These are phyloP conservation scores for Antheraea yamamai DNA, from an alignment of 2,888 invertebrate species.

Conservation along the genomic window DNA sequence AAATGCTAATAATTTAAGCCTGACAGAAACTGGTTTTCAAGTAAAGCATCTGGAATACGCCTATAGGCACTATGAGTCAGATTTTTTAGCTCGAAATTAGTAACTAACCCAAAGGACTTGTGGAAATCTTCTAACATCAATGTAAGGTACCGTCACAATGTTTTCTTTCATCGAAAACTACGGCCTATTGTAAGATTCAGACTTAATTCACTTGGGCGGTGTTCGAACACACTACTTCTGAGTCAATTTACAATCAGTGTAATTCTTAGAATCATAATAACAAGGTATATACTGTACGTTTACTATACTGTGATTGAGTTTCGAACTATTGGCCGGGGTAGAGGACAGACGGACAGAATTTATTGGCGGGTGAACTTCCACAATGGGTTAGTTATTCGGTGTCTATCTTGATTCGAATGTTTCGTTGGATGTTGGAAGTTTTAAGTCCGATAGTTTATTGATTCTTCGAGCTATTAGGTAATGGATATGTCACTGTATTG, in stretches of 20 bases:
- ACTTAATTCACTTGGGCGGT: background rate
- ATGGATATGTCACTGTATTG: conserved; percentile 3
- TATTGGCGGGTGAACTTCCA: conserved; percentile 61
- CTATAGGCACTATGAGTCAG: too few relatives aligned
- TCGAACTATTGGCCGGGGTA: conserved; percentile 55
- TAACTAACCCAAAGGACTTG: too few relatives aligned
- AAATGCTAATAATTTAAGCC: too few relatives aligned
- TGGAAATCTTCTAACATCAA: too few relatives aligned
- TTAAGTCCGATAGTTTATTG: conserved; percentile 39
- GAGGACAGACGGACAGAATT: conserved; percentile 46
- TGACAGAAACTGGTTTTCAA: too few relatives aligned
- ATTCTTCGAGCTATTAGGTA: conserved; percentile 22
- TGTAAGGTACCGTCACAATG: background rate
- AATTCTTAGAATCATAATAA: background rate
- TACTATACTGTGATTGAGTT: conserved; percentile 27
- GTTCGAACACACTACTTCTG: background rate
- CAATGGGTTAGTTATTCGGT: conserved; percentile 63
- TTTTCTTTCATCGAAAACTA: background rate
- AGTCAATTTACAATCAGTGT: background rate
- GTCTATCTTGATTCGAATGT: conserved; percentile 55
- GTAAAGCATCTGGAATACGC: too few relatives aligned
- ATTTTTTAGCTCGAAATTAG: too few relatives aligned
- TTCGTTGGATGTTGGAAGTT: conserved; percentile 38
- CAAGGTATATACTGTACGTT: conserved; percentile 17
- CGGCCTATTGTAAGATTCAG: background rate